A percentile compares a stretch with the other conserved stretches of the same genome.
phyloP scores from a whole-genome alignment of 2,113 vertebrate genomes.

The Peucedramus taeniatus region DNA sequence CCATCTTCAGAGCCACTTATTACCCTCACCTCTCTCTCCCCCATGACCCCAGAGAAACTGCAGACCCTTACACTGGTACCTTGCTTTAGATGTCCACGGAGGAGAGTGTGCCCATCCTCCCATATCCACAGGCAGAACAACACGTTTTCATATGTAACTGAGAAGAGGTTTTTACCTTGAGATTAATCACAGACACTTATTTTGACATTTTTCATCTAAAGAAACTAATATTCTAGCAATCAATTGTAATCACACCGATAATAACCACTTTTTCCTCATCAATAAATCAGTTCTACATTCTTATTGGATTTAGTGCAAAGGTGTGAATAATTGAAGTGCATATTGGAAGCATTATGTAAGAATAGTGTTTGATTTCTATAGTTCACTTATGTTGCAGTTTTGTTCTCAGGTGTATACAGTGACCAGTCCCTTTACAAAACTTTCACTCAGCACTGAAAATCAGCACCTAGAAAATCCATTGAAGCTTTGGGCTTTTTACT shows the following conservation, averaged over 20 bases:
- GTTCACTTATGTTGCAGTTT: not conserved
- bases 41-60: not conserved
- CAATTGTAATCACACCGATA: not conserved
- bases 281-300: not conserved
- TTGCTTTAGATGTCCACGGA: not conserved
- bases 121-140: accelerated
- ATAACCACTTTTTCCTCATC: not conserved
- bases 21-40: not conserved
- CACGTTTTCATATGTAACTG: not conserved
- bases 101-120: not conserved
- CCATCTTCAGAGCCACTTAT: not conserved
- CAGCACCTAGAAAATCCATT: not conserved
- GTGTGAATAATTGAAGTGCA: not conserved
- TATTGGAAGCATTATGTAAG: not conserved
- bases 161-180: not conserved
- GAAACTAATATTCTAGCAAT: not conserved
- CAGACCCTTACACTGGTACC: not conserved
- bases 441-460: not conserved
- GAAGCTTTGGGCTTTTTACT: not conserved
- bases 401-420: not conserved
- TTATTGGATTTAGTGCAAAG: not conserved
- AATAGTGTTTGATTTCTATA: not conserved
- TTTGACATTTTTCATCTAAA: not conserved
- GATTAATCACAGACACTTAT: not conserved
- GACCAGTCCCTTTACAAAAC: not conserved